These are phyloP conservation scores for Drosophila melanica DNA, from an alignment of 1,140 invertebrate species.

Conservation along the genomic window DNA sequence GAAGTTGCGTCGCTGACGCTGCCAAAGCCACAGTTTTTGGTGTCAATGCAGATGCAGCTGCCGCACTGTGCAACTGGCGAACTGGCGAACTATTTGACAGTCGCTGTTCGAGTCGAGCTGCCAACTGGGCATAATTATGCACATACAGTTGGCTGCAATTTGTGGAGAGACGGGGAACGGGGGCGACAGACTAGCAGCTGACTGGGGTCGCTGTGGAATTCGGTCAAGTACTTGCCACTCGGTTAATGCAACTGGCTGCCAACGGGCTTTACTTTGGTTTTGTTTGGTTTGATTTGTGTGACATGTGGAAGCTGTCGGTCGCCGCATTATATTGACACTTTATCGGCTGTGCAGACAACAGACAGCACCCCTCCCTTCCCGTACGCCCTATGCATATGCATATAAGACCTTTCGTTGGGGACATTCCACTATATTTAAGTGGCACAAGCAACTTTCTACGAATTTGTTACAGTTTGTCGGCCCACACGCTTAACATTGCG, in stretches of 20 bases:
- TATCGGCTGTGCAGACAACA: conserved; percentile 51
- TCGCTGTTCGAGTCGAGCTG: conserved; percentile 26
- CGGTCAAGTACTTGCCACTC: conserved; percentile 74
- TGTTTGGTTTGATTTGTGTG: conserved; percentile 77
- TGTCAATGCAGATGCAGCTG: conserved; percentile 48
- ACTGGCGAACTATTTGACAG: conserved; percentile 30
- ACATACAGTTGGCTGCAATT: conserved; percentile 18
- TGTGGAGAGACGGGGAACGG: not conserved
- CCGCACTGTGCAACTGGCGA: not conserved
- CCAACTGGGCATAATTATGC: conserved; percentile 70
- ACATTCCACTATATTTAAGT: conserved; percentile 3
- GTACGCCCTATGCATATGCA: conserved; percentile 46
- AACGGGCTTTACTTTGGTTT: conserved; percentile 39
- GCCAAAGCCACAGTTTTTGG: conserved; percentile 15
- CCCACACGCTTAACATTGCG: conserved; percentile 64
- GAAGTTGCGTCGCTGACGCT: conserved; percentile 6
- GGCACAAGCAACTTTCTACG: conserved; percentile 62
- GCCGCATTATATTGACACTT: conserved; percentile 72
- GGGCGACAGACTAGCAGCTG: not conserved
- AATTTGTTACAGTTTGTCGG: conserved; percentile 74
- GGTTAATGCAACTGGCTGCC: conserved; percentile 45
- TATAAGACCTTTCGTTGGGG: conserved; percentile 6
- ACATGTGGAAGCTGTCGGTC: conserved; percentile 72
- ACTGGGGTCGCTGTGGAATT: conserved; percentile 55
- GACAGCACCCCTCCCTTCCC: not conserved